These are phyloP conservation scores for Martes martes DNA, from an alignment of 2,113 vertebrate species.

Conservation along the genomic window DNA sequence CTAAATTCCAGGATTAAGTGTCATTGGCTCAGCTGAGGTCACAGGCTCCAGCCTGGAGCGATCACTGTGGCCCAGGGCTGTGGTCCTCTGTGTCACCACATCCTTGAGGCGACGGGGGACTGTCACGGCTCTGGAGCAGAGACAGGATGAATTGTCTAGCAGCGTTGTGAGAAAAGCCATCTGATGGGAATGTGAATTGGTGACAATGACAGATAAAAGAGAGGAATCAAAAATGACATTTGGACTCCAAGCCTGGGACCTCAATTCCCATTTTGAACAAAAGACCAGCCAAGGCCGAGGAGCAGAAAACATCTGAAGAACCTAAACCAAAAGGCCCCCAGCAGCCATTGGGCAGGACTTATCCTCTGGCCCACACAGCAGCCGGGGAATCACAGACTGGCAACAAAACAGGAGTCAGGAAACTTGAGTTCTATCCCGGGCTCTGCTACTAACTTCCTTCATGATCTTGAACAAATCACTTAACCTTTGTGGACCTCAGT, in stretches of 20 bases:
- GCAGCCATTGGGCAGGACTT: neutral
- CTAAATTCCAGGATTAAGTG: neutral
- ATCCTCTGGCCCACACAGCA: neutral
- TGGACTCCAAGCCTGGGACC: neutral
- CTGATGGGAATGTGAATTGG: neutral
- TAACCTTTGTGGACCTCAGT: slow-evolving; percentile 29
- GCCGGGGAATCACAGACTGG: neutral
- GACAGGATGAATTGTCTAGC: neutral
- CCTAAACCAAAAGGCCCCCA: neutral
- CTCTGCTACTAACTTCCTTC: neutral
- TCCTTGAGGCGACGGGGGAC: neutral
- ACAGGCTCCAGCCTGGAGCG: neutral
- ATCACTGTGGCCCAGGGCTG: neutral
- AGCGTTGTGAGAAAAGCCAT: neutral
- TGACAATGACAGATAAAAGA: neutral
- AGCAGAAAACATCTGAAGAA: neutral
- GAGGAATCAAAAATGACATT: neutral
- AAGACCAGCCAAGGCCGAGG: neutral
- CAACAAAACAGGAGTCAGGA: neutral
- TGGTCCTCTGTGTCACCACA: neutral
- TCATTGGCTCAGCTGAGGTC: neutral
- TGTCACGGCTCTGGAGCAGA: neutral
- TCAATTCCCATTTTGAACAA: neutral
- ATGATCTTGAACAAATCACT: neutral
- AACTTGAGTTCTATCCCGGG: neutral